phyloP scores from a whole-genome alignment of 2,888 invertebrate species.

The Cryptosula pallasiana region DNA sequence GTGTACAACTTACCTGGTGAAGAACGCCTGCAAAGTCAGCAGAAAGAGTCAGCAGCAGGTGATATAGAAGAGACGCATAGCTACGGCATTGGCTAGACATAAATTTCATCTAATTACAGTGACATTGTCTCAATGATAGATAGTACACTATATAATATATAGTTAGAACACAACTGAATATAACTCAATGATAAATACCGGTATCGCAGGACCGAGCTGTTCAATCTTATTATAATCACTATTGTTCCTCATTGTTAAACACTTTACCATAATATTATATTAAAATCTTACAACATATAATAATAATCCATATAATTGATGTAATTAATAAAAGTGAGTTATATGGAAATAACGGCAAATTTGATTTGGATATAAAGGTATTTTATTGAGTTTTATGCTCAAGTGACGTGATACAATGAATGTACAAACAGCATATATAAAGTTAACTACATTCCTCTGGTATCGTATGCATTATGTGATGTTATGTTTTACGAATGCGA shows the following conservation, averaged over 20 bases:
- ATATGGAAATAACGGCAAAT: background rate
- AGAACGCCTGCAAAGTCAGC: too few relatives aligned
- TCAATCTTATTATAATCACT: conserved; percentile 15
- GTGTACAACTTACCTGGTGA: too few relatives aligned
- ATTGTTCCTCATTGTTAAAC: conserved; percentile 3
- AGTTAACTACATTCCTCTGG: too few relatives aligned
- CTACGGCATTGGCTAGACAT: background rate
- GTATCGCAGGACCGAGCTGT: background rate
- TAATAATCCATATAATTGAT: background rate
- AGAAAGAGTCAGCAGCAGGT: too few relatives aligned
- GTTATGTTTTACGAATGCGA: too few relatives aligned
- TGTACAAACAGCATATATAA: background rate
- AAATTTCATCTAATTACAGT: conserved; percentile 7
- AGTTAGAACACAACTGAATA: background rate
- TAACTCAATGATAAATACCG: background rate
- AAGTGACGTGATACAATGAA: background rate
- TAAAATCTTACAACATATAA: background rate
- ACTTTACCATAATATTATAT: conserved; percentile 21
- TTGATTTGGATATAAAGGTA: background rate
- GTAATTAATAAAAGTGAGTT: background rate
- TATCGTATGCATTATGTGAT: too few relatives aligned
- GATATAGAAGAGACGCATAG: too few relatives aligned
- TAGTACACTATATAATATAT: background rate
- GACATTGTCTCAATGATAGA: background rate
- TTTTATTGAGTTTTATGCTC: background rate